Base-by-base conservation (phyloP, 2,113 vertebrate genomes). In the Smithornis capensis region DNA sequence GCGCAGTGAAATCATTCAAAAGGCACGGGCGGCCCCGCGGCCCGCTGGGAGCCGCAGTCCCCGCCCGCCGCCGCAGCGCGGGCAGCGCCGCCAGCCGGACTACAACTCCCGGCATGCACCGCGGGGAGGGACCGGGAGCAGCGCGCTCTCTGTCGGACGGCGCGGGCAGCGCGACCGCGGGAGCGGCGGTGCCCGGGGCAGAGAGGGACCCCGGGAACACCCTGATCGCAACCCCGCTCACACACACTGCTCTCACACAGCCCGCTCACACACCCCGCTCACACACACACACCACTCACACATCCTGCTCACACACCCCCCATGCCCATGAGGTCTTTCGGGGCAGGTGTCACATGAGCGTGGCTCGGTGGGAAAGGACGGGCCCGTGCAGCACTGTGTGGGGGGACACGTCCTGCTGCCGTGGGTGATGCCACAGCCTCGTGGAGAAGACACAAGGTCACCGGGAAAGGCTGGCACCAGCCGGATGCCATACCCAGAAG, bases 1-100 rank as follows among this genome's bases (percentile, higher is more conserved):
- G 71, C 70, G 91, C 88, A 89, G 94, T 98, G 98, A 98, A 98
- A 96, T 98, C 98, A 98, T 98, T 98, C 97, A 94, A 97, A 97
- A 97, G 96, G 97, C 79, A 94, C 78, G 63, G 90, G 38, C 90
- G 71, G 67, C 49, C 90, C 49, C 68, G 50, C 45, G 19, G 90
- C 64, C 38, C 55, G 15, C 55, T 83, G 90, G 90, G 73, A 31
- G 4, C 0, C 3, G 62, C 23, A 96, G 95, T 93, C 28, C 24
- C 3, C 9, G 4, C 10, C 5, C 3, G 8, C 4, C 7, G 13
- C 37, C 7, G 3, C 24, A 4, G 16, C 6, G n/a, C 19, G 24
- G 9, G 3, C 3, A 5, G 10, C 12, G 0, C 9, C 1, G 13
- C 21, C 31, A 23, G 5, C 3, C 0, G 81, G 42, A 94, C 91